Evolutionary conservation across 1,140 invertebrate genomes (phyloP).

Genomic region (Orussus abietinus): DNA sequence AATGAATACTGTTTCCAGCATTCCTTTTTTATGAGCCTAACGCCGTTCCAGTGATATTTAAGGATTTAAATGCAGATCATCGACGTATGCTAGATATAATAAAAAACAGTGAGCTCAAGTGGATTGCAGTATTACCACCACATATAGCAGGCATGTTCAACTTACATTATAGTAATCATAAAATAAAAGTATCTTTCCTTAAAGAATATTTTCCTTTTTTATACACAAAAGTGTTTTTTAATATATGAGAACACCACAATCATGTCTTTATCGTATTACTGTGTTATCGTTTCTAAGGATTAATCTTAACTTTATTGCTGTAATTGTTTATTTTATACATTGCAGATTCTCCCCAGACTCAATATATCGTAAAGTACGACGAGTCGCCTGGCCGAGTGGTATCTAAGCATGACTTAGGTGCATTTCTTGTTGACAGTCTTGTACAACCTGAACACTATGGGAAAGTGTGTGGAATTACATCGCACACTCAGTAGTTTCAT

Average conservation of each 20-base stretch:
- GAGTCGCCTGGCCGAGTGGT: conserved; percentile 63
- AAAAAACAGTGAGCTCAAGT: conserved; percentile 66
- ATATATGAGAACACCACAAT: no score
- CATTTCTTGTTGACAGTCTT: conserved; percentile 71
- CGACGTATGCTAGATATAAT: conserved; percentile 69
- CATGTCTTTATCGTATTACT: not conserved
- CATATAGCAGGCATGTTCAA: conserved; percentile 67
- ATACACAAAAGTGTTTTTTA: no score
- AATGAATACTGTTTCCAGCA: conserved; percentile 50
- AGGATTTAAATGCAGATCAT: conserved; percentile 72
- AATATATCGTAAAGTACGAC: conserved; percentile 58
- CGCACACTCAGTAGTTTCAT: conserved; percentile 10
- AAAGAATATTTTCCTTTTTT: conserved; percentile 6
- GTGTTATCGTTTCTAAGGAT: conserved; percentile 1
- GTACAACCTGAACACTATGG: conserved; percentile 64
- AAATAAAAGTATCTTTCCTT: not conserved
- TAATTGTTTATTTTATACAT: conserved; percentile 35
- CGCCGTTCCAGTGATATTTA: conserved; percentile 69
- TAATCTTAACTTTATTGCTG: conserved; percentile 14
- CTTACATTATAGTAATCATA: not conserved
- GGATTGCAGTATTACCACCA: conserved; percentile 75
- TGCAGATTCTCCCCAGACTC: conserved; percentile 57
- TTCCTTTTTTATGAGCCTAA: conserved; percentile 71
- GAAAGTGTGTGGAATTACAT: conserved; percentile 63
- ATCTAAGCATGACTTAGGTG: conserved; percentile 71